Percentiles rank a stretch among this genome's conserved stretches.
phyloP scores from a whole-genome alignment of 2,113 vertebrate genomes.

The Corythornis cristatus region DNA sequence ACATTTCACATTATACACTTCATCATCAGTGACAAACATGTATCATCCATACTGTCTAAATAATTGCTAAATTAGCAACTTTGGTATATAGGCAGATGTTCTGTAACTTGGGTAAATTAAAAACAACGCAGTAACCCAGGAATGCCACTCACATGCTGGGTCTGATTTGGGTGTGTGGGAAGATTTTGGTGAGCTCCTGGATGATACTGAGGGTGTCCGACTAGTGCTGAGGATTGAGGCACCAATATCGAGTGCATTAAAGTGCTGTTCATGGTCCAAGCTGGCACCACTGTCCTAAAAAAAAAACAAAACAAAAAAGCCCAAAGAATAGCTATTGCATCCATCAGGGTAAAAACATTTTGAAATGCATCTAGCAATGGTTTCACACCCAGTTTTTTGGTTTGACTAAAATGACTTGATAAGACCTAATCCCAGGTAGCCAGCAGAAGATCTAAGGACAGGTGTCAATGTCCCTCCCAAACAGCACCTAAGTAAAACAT shows the following conservation, averaged over 20 bases:
- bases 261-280: constrained; percentile 74
- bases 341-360: background rate
- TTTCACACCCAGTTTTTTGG: background rate
- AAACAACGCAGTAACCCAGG: background rate
- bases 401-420: background rate
- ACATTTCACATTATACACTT: background rate
- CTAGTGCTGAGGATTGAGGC: constrained; percentile 71
- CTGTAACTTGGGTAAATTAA: background rate
- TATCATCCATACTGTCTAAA: background rate
- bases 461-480: background rate
- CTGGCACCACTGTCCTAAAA: constrained; percentile 74
- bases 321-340: background rate
- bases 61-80: background rate
- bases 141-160: constrained; percentile 73
- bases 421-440: background rate
- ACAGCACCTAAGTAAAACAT: background rate
- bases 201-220: constrained; percentile 76
- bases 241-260: constrained; percentile 70
- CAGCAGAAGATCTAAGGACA: background rate
- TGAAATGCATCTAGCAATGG: background rate
- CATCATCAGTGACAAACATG: background rate
- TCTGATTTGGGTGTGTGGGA: constrained; percentile 75
- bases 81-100: background rate
- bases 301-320: background rate
- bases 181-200: constrained; percentile 79